Evolutionary conservation across 2,888 invertebrate genomes (phyloP), one percentile per base, ranked within the genome.

Genomic region (Ennomos quercinarius): DNA sequence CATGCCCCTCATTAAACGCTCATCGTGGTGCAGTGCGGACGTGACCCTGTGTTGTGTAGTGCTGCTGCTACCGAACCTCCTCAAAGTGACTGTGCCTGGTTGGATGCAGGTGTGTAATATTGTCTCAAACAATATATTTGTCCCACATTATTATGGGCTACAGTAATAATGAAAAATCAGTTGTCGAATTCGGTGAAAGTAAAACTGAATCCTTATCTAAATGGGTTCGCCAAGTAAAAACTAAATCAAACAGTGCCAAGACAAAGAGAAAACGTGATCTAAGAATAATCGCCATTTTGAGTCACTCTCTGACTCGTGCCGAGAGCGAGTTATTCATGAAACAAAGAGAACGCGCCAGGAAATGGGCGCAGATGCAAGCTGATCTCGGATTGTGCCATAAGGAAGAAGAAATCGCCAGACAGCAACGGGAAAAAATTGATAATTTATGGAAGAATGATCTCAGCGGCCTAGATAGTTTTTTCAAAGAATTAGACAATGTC

Each of bases 171-270:
- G 91, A 91, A 80, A 90, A 85, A 77, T 85, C 86, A 71, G 80
- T 91, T 71, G 91, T 86, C 71, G 92, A 89, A 72, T 91, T 91
- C 83, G 91, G 91, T 81, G 91, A 91, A 87, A 91, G 91, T 84
- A 94, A 93, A 92, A 91, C 93, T 38, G 92, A 91, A 81, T 93
- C 94, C 78, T 85, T 94, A 68, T 86, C 90, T 73, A 92, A 94
- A 71, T 95, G 95, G 95, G 95, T 95, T 77, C 93, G 89, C 61
- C 91, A 93, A 90, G 93, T 95, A 72, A 94, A 94, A 86, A 88
- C 83, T 80, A 95, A 95, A 90, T 94, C 94, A 77, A 76, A 85
- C 66, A 90, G 83, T 73, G 93, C 93, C 72, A 93, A 93, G 82
- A 90, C 91, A 75, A 93, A 90, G 85, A 93, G 91, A 76, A 93